These are phyloP conservation scores for Hydrocynus forskahlii DNA, from an alignment of 2,797 vertebrate genomes.

Conservation along the genomic window DNA sequence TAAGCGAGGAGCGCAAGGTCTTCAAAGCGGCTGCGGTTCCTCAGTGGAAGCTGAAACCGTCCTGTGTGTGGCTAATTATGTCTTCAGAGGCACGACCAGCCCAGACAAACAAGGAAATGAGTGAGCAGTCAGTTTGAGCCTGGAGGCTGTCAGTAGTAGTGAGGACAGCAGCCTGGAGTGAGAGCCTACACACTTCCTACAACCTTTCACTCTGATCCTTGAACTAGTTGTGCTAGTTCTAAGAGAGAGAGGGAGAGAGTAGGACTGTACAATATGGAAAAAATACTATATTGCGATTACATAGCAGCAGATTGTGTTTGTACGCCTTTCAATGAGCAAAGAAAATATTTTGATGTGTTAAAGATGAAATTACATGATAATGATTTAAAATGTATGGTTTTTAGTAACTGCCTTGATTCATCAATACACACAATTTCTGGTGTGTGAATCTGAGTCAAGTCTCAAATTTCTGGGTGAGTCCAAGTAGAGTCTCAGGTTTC, in stretches of 20 bases:
- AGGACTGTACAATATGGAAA: no score
- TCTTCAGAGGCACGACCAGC: conserved; percentile 63
- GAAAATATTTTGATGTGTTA: no score
- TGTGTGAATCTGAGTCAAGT: no score
- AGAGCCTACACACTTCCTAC: conserved; percentile 63
- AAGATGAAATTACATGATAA: no score
- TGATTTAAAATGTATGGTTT: no score
- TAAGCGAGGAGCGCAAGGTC: conserved; percentile 15
- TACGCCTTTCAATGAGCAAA: no score
- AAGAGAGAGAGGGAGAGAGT: conserved; percentile 30
- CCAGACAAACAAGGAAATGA: conserved; percentile 67
- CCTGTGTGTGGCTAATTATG: conserved; percentile 65
- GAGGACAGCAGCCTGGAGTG: conserved; percentile 22
- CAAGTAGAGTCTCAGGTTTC: no score
- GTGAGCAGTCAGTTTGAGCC: conserved; percentile 65
- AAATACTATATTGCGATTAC: no score
- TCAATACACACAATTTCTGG: no score
- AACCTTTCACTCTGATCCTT: not conserved
- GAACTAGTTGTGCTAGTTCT: conserved; percentile 30
- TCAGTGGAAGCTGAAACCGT: conserved; percentile 50
- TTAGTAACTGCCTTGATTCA: no score
- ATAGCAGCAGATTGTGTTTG: no score
- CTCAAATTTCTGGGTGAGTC: no score
- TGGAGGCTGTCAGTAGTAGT: conserved; percentile 47
- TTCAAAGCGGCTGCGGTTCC: conserved; percentile 43